Percentiles rank a stretch among this genome's conserved stretches.
phyloP scores from a whole-genome alignment of 2,113 vertebrate genomes.

The Xiphophorus couchianus region DNA sequence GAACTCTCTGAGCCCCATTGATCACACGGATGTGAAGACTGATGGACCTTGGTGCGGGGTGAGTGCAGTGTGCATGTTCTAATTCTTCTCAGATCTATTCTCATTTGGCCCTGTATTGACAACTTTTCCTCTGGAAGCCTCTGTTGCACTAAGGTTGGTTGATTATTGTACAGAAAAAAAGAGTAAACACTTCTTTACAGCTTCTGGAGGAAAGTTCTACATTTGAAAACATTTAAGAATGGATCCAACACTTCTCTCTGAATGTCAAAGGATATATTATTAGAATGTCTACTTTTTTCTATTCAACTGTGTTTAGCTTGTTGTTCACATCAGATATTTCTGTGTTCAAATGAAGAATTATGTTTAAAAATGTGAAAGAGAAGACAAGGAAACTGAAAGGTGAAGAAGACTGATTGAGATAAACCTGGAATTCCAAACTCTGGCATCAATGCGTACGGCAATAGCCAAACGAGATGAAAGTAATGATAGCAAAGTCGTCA shows the following conservation, averaged over 20 bases:
- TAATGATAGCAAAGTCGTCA: not conserved
- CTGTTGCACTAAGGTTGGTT: conserved; percentile 3
- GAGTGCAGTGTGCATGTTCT: conserved; percentile 57
- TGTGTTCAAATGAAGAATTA: not conserved
- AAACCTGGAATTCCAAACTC: conserved; percentile 1
- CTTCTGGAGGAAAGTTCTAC: conserved; percentile 36
- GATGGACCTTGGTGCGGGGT: conserved; percentile 38
- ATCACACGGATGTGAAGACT: conserved; percentile 55
- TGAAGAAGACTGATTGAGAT: not conserved
- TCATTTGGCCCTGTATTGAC: conserved; percentile 74
- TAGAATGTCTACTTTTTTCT: not conserved
- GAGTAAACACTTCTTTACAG: conserved; percentile 42
- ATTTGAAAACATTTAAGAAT: conserved; percentile 58
- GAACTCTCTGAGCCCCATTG: conserved; percentile 52
- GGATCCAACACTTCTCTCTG: conserved; percentile 21
- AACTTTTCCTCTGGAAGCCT: conserved; percentile 52
- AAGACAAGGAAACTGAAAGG: not conserved
- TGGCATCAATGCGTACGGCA: too few species aligned
- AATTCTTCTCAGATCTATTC: conserved; percentile 73
- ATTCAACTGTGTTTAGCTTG: not conserved
- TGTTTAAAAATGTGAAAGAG: not conserved
- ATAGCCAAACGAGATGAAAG: too few species aligned
- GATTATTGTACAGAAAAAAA: conserved; percentile 15
- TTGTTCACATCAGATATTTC: not conserved
- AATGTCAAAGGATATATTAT: conserved; percentile 24